Base-by-base conservation (phyloP, 2,113 vertebrate species). In the Trichechus manatus region DNA sequence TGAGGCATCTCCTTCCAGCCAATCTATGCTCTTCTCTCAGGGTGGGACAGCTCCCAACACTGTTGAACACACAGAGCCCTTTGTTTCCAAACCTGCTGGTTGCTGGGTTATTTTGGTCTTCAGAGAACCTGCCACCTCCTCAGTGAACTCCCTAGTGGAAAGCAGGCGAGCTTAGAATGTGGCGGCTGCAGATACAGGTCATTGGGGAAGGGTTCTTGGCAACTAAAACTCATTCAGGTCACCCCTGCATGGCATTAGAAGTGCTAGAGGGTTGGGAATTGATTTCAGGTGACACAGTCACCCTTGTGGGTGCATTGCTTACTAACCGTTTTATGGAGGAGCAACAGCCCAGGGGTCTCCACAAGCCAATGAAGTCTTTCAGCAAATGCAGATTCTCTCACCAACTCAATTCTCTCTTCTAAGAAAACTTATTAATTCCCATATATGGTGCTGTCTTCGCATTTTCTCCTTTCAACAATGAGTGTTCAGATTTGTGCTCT, bases 101-200 rank as follows among this genome's bases (percentile, higher is more conserved):
- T 4, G 1, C 89, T 3, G 39, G 39, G 61, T 59, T 81, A 39
- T 66, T 81, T 39, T 64, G 80, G 44, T 79, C 59, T 68, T 63
- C 92, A 79, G 79, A 93, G 74, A 87, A 83, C 8, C 87, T 70
- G 70, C 63, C 4, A 15, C n/a, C 74, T 89, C 87, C 90, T 79
- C 20, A 0, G 90, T 80, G 91, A 96, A 56, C 70, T 82, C 68
- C 25, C 47, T 61, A 9, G 63, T 15, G 56, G 81, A 75, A 82
- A 89, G 78, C n/a, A 61, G 80, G 56, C 31, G 6, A 39, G 56
- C 50, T 77, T 7, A n/a, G 59, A 80, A 19, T 6, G 44, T 4
- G 17, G 74, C 93, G 72, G 50, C 75, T 33, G 61, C 25, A 64
- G 59, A 53, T 64, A 3, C 20, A 20, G 31, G 74, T 63, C 64